Base-by-base conservation (phyloP, 2,888 invertebrate species). In the Trimorus sp. region DNA sequence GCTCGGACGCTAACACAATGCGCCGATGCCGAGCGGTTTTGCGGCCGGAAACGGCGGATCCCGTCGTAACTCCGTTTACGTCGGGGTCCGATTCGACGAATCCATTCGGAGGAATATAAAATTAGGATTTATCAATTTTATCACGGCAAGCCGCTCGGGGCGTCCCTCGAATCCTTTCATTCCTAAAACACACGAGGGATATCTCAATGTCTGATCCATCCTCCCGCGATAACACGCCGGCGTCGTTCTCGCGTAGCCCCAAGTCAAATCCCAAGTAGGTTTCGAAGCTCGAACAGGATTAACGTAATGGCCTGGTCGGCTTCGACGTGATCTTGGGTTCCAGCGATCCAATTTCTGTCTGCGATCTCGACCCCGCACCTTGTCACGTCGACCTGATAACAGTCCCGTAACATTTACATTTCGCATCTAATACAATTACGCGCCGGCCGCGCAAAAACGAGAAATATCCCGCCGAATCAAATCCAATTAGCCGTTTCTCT, bases 261-360 rank as follows among this genome's bases (percentile, higher is more conserved):
- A 63, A 88, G 86, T 88, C 85, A 88, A 88, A 87, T 89, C 87
- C 86, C 84, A 80, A 77, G 83, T 85, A 84, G 85, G 84, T 84
- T 86, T 85, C 82, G 82, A 85, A 74, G 87, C 88, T 89, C 89
- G 89, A 89, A 88, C 89, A 87, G 89, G 89, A 90, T 90, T 90
- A 90, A 89, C 87, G 89, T 90, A 90, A 90, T 89, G 89, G 88
- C 88, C 85, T 86, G 82, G 87, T 85, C 88, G 88, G 89, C 87
- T 89, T 89, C 86, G 85, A 84, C 84, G 84, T 83, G 84, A 87
- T 84, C 86, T 87, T 87, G 83, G 87, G 87, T 69, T 76, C 71
- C 82, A 82, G 77, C 73, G 82, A 79, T 82, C 82, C 82, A 81
- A 80, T 82, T 82, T 80, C 83, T 75, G 74, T 77, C 77, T 75